These are phyloP conservation scores for Streptopelia turtur DNA, from an alignment of 2,797 vertebrate genomes.

Conservation along the genomic window DNA sequence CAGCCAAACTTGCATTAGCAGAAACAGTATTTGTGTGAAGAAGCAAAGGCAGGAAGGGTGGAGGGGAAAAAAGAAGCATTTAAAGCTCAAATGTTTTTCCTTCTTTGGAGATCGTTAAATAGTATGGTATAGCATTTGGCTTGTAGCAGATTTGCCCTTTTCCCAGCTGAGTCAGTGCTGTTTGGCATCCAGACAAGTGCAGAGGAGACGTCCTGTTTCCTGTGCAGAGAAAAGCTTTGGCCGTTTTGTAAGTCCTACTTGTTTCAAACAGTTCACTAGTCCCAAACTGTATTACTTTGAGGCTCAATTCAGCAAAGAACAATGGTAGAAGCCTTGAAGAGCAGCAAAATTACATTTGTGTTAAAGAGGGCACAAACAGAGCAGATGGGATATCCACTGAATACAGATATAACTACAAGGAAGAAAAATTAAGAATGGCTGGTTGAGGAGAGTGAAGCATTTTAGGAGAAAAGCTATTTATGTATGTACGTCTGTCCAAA, in stretches of 20 bases:
- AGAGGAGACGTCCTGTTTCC: not conserved
- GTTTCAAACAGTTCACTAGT: not conserved
- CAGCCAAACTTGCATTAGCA: not conserved
- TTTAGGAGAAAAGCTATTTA: not conserved
- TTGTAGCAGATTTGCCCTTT: not conserved
- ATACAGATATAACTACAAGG: not conserved
- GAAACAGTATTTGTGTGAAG: not conserved
- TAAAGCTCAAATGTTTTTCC: not conserved
- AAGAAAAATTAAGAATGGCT: not conserved
- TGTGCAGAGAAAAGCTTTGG: not conserved
- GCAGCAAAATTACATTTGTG: not conserved
- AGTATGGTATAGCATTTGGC: not conserved
- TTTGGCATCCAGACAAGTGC: not conserved
- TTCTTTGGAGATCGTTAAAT: not conserved
- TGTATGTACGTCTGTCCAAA: not conserved
- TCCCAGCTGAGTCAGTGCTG: not conserved
- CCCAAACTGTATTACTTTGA: not conserved
- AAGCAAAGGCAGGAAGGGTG: not conserved
- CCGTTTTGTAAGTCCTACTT: not conserved
- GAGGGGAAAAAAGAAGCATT: not conserved
- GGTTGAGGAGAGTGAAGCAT: not conserved
- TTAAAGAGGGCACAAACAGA: not conserved
- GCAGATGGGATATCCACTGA: not conserved
- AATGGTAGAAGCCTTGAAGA: not conserved
- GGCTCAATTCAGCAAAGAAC: not conserved